Base-by-base conservation (phyloP, 2,888 invertebrate species). In the Yponomeuta cagnagella region DNA sequence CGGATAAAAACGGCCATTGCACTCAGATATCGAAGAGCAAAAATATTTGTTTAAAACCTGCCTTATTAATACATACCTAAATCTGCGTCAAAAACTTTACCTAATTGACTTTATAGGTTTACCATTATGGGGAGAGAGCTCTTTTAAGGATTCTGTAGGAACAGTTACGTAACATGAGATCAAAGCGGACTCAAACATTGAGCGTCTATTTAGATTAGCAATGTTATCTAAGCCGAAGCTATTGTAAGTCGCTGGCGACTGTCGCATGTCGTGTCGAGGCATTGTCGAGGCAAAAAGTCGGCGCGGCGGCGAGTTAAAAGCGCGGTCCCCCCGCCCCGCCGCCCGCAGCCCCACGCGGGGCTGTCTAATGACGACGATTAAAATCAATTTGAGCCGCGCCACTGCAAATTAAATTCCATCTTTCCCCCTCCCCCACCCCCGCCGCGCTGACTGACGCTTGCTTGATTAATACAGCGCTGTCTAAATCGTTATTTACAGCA, bases 341-440 rank as follows among this genome's bases (percentile, higher is more conserved):
- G 43, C 43, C 43, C 43, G 1, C 43, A 23, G 43, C 43, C 43
- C 23, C n/a, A 9, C 43, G 43, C 12, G 48, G 12, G 73, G 73
- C 74, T 77, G 72, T 73, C 82, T 90, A 90, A 90, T 90, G 88
- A 88, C 85, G 83, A 75, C 87, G 87, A 90, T 90, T 90, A 90
- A 89, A 89, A 90, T 90, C 88, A 90, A 90, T 90, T 89, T 85
- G 86, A 83, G 80, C 85, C 77, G 78, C 48, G 12, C 31, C 52
- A 10, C 30, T 33, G 68, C 48, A 68, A 68, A 68, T 68, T 48
- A 68, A 68, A 68, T 68, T 71, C 73, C 71, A 43, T 43, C 43
- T 43, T 70, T 68, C 48, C 73, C 74, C 72, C 70, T 10, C 33
- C 15, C n/a, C 63, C 63, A 52, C 63, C 10, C 31, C 70, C 70